A percentile compares a stretch with the other conserved stretches of the same genome.
These are phyloP conservation scores for Pogonophryne albipinna DNA, from an alignment of 2,797 vertebrate genomes.

Conservation along the genomic window DNA sequence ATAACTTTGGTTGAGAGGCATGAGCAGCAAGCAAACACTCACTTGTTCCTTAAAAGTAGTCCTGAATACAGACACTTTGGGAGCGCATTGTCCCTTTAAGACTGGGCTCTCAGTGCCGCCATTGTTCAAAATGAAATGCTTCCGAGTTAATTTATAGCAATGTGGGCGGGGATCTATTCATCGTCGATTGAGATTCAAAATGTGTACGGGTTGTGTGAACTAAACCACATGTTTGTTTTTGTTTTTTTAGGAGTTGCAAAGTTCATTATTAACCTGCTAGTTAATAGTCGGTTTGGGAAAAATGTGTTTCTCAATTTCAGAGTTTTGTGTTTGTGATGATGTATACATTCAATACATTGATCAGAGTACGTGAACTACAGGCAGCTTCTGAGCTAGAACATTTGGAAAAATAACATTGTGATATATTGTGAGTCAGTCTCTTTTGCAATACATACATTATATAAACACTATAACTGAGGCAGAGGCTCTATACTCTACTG, in stretches of 20 bases:
- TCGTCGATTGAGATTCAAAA: conserved; percentile 12
- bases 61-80: conserved; percentile 55
- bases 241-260: not conserved
- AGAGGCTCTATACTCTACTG: conserved; percentile 29
- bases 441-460: conserved; percentile 31
- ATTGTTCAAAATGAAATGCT: conserved; percentile 32
- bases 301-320: not conserved
- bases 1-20: conserved; percentile 82
- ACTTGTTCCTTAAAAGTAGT: conserved; percentile 71
- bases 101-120: conserved; percentile 8
- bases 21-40: conserved; percentile 85
- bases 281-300: too few relatives aligned
- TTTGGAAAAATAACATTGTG: conserved; percentile 18
- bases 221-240: not conserved
- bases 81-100: conserved; percentile 23
- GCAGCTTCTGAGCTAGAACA: not conserved
- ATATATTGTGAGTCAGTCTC: conserved; percentile 25
- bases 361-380: conserved; percentile 23
- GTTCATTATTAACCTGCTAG: not conserved
- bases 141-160: not conserved
- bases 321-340: conserved; percentile 20
- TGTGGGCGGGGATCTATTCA: not conserved
- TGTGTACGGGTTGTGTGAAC: not conserved
- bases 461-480: conserved; percentile 31
- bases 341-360: not conserved